Base-by-base conservation (phyloP, 1,140 invertebrate species). In the Scylla paramamosain region DNA sequence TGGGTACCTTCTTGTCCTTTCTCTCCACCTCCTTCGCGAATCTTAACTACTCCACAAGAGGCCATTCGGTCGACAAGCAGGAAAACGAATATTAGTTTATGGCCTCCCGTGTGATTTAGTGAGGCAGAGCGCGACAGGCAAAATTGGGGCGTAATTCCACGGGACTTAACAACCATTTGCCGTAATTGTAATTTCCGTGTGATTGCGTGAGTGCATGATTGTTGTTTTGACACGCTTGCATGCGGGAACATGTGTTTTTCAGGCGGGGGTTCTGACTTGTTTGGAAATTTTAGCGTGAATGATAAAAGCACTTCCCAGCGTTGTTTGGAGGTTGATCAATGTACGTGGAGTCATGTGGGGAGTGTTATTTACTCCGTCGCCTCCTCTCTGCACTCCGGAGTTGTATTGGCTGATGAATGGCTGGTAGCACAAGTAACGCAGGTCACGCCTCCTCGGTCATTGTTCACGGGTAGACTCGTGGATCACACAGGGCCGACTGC, bases 51-150 rank as follows among this genome's bases (percentile, higher is more conserved):
- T 67, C 31, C 52, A 48, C 28, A 8, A 87, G 31, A 39, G 31
- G 25, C 67, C 12, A 20, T 77, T 20, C 67, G 67, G 67, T 77
- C 67, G 67, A 77, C 67, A 77, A 77, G 20, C 67, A n/a, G 67
- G 67, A 77, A 77, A 77, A 77, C 67, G n/a, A 77, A n/a, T 77
- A 77, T 77, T 77, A 77, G 67, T 77, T 77, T 77, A 77, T 77
- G 67, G 67, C 67, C n/a, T 7, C n/a, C 3, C 67, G 20, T 25
- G 67, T 77, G 67, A 77, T 77, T 77, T 77, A 77, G 67, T 77
- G 67, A 20, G 25, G 20, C 67, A 77, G 67, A n/a, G 10, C 67
- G 67, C 67, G 67, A 77, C 67, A 77, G 67, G 67, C 25, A 77
- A 77, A 77, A 77, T 77, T 77, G 67, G 20, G 67, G 67, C 67